Evolutionary conservation across 2,797 vertebrate species (phyloP), one percentile per base, ranked within the genome.

Genomic region (Hylomyscus alleni): DNA sequence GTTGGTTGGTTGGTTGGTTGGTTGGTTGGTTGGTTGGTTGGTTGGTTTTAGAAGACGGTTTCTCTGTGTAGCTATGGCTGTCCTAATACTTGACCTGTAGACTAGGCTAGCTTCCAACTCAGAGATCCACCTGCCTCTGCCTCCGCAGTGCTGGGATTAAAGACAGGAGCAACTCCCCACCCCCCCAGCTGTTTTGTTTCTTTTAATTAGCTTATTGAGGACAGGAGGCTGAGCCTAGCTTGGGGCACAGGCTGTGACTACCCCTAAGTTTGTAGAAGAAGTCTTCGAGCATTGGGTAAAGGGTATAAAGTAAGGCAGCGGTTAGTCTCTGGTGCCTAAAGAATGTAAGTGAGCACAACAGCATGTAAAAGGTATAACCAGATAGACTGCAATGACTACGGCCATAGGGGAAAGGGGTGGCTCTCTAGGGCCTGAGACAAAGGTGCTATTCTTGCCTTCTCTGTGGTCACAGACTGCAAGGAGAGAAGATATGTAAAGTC

Each of bases 401-500:
- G 98, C 99, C 97, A 94, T 99, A 99, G 88, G 99, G 96, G 13
- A 99, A 99, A 44, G 37, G 26, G 26, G 31, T 22, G 12, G 12
- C 22, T 82, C 54, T 26, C 54, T 47, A 22, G 17, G 40, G 40
- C 58, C 81, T 31, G 40, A 75, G n/a, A 99, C 98, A 95, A 99
- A 99, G 0, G 99, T 99, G 98, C 98, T 99, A 89, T 99, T 99
- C 9, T 98, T 98, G 94, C 99, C 98, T 99, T 99, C 98, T 99
- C 99, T 80, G 99, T 97, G 40, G 98, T 99, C 96, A 99, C 99
- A 0, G 99, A 99, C 99, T 99, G 98, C 97, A 98, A 12, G 5
- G 99, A 31, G 99, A 99, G 1, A 99, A 99, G 99, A 96, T 99
- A 99, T 72, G 99, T 99, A 98, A 99, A 99, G 92, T 99, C 99